Base-by-base conservation (phyloP, 2,888 invertebrate genomes). In the Microchrysa polita region DNA sequence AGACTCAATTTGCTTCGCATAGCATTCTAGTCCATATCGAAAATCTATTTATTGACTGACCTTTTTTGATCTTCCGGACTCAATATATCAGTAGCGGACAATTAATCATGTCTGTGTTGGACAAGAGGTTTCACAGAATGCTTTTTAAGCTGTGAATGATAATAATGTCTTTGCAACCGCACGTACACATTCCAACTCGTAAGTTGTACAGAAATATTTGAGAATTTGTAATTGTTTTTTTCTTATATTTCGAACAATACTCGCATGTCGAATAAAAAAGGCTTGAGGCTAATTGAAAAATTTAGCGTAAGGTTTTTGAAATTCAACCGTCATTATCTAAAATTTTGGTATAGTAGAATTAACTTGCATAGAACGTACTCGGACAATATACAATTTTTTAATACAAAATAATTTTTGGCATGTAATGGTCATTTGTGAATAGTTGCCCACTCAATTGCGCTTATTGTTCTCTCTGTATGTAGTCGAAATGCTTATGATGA, bases 21-120 rank as follows among this genome's bases (percentile, higher is more conserved):
- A 34, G 2, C 27, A 34, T 2, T 34, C 27, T 34, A 34, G n/a
- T n/a, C 27, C 27, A 2, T 34, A 34, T 7, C 7, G 27, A 34
- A 34, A 34, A 34, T n/a, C 12, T 48, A 48, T 48, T 48, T n/a
- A 48, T 48, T 48, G 48, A 7, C 27, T 48, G 16, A n/a, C 48
- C 48, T 5, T 48, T 48, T 48, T 48, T 12, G 12, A 10, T 48
- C 48, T 48, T 48, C 48, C 48, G 48, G 48, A n/a, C 48, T n/a
- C 48, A 48, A 48, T 48, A 48, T n/a, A 48, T n/a, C 48, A 48
- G 16, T 48, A 34, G 48, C 12, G 48, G 48, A 48, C 12, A 48
- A 48, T 48, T n/a, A n/a, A n/a, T 48, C 14, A n/a, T 48, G 48
- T 48, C 48, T 10, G 10, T n/a, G n/a, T n/a, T n/a, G n/a, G n/a